A percentile compares a stretch with the other conserved stretches of the same genome.
These are phyloP conservation scores for Loxodonta africana DNA, from an alignment of 2,113 vertebrate genomes.

Conservation along the genomic window DNA sequence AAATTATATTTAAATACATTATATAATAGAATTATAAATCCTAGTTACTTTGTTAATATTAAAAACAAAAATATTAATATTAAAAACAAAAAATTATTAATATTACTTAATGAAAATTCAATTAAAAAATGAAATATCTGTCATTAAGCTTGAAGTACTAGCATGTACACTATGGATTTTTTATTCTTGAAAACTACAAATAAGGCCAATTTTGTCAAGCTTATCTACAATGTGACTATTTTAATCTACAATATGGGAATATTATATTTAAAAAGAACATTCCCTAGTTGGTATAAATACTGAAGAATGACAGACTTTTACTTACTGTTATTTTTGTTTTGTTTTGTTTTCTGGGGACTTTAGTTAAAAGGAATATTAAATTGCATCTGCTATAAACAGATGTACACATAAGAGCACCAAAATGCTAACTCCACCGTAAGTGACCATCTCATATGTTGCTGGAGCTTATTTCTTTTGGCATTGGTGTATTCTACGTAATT, in stretches of 20 bases:
- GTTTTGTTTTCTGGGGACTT: constrained; percentile 60
- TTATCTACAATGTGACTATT: not conserved
- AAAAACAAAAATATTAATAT: too few relatives aligned
- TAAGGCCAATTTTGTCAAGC: constrained; percentile 37
- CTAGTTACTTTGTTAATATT: not conserved
- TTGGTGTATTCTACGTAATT: constrained; percentile 55
- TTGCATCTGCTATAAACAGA: constrained; percentile 78
- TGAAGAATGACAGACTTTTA: constrained; percentile 69
- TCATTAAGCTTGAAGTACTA: not conserved
- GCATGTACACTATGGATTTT: not conserved
- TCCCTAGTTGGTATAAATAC: constrained; percentile 58
- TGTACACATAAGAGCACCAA: constrained; percentile 63
- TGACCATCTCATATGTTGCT: constrained; percentile 76
- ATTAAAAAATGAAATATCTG: not conserved
- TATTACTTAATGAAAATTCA: not conserved
- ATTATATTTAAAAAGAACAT: constrained; percentile 68
- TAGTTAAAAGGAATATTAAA: constrained; percentile 78
- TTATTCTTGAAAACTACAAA: not conserved
- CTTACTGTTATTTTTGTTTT: constrained; percentile 62
- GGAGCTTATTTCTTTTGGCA: constrained; percentile 64
- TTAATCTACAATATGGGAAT: not conserved
- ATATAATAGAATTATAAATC: not conserved
- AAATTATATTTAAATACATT: constrained; percentile 38
- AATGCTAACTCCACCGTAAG: constrained; percentile 78
- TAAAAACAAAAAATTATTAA: not conserved